These are phyloP conservation scores for Orthosia incerta DNA, from an alignment of 2,888 invertebrate species.

Conservation along the genomic window DNA sequence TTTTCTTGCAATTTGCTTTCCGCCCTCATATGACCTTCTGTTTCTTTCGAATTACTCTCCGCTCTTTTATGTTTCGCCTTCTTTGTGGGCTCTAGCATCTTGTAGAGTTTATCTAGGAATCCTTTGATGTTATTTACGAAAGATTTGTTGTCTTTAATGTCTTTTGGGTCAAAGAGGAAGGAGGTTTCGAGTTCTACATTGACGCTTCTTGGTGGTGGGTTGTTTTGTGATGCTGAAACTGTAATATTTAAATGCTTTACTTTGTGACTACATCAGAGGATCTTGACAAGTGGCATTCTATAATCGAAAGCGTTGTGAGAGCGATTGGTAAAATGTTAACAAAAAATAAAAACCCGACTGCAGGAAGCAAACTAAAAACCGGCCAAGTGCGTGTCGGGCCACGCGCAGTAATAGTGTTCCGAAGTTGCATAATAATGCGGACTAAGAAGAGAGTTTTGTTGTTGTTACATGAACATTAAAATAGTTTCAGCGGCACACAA, in stretches of 20 bases:
- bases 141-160: constrained; percentile 10
- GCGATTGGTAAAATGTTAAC: no score
- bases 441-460: no score
- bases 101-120: constrained; percentile 48
- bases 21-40: not conserved
- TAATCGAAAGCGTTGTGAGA: no score
- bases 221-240: constrained; percentile 24
- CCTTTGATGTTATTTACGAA: constrained; percentile 36
- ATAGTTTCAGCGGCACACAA: no score
- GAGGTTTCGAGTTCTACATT: constrained; percentile 61
- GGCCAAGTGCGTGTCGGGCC: no score
- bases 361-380: no score
- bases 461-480: no score
- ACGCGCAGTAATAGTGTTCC: no score
- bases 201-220: constrained; percentile 36
- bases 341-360: no score
- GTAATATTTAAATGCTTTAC: not conserved
- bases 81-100: constrained; percentile 11
- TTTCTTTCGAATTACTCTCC: rapidly evolving
- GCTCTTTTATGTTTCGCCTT: constrained; percentile 4
- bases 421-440: no score
- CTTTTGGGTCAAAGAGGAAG: constrained; percentile 56
- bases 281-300: no score
- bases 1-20: not conserved
- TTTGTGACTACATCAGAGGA: no score